phyloP scores from a whole-genome alignment of 2,113 vertebrate species.

The Donacobius atricapilla region DNA sequence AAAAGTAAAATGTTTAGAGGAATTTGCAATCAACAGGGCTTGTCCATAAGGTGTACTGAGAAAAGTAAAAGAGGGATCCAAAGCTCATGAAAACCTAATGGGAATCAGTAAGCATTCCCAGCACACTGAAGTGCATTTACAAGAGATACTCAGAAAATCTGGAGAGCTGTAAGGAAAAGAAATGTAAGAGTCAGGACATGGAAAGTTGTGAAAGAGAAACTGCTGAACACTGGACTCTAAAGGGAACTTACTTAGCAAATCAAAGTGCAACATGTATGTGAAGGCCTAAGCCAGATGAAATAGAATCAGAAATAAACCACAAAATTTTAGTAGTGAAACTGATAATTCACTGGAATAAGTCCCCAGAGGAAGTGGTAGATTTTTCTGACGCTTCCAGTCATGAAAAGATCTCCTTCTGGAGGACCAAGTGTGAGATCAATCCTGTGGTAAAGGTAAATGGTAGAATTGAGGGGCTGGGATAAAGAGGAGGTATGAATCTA shows the following conservation, averaged over 20 bases:
- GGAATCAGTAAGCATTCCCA: neutral
- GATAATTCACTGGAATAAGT: neutral
- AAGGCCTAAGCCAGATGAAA: neutral
- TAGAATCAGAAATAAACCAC: neutral
- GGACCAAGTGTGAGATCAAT: fast-evolving
- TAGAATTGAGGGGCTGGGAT: neutral
- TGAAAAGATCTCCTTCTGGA: neutral
- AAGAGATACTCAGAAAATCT: neutral
- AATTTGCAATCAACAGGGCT: neutral
- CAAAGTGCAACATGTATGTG: neutral
- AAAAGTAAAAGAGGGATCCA: neutral
- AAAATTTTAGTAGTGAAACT: neutral
- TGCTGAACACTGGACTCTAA: neutral
- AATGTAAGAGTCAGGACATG: neutral
- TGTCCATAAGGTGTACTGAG: neutral
- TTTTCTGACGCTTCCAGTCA: neutral
- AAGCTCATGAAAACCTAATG: neutral
- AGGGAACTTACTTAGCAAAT: neutral
- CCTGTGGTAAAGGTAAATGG: neutral
- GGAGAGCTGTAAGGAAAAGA: neutral
- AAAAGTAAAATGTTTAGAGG: neutral
- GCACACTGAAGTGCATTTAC: neutral
- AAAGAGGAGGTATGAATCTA: neutral
- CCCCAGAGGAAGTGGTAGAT: neutral
- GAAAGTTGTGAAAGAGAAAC: neutral